Conservation (phyloP, 2,113 vertebrate genomes). For the Anguilla rostrata region DNA sequence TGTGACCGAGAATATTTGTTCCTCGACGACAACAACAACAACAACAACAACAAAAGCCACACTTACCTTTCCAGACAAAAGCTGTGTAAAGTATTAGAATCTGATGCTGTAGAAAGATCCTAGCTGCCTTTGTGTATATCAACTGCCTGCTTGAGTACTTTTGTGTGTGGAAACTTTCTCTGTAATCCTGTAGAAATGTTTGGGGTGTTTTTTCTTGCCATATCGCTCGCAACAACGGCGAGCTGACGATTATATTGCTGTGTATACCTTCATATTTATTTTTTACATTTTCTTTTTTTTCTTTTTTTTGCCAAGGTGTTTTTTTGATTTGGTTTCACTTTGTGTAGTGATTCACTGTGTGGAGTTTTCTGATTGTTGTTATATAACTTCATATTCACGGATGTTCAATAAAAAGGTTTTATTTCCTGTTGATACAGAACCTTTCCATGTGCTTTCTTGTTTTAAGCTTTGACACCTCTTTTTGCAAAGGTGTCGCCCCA, state of each 20-base stretch:
- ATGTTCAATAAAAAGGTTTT: conserved; percentile 85
- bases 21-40: conserved; percentile 44
- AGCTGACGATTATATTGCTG: conserved; percentile 90
- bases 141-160: conserved; percentile 99
- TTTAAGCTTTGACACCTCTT: not conserved
- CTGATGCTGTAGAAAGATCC: conserved; percentile 98
- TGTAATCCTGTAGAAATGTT: conserved; percentile 94
- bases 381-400: conserved; percentile 96
- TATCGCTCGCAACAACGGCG: conserved; percentile 80
- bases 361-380: conserved; percentile 98
- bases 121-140: conserved; percentile 99
- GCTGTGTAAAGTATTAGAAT: conserved; percentile 98
- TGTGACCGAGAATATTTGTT: conserved; percentile 72
- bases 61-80: conserved; percentile 85
- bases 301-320: conserved; percentile 89
- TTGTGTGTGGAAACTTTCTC: conserved; percentile 94
- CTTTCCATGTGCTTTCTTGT: conserved; percentile 51
- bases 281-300: not conserved
- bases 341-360: conserved; percentile 98
- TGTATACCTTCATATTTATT: conserved; percentile 88
- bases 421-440: conserved; percentile 91
- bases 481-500: conserved; percentile 6
- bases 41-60: conserved; percentile 67
- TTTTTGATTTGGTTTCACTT: conserved; percentile 96
- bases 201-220: conserved; percentile 95